Evolutionary conservation across 1,140 invertebrate genomes (phyloP).

Genomic region (Eulimnadia texana): DNA sequence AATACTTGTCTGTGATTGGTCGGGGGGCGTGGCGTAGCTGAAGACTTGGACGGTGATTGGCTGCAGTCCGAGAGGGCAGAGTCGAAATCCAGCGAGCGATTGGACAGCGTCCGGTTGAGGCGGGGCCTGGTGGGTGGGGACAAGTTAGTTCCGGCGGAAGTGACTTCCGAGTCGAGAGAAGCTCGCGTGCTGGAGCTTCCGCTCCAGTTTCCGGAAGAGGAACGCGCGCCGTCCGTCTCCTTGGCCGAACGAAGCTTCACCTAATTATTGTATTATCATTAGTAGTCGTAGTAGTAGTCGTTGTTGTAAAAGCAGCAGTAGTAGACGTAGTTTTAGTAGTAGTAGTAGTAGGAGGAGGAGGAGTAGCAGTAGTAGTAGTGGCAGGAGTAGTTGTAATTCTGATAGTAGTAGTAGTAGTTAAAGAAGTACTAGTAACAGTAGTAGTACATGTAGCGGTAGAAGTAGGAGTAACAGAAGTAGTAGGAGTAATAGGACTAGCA

Average conservation of each 20-base stretch:
- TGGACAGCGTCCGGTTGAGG: slow-evolving; percentile 2
- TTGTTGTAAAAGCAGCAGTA: too few species aligned
- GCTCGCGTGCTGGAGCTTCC: slow-evolving; percentile 59
- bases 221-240: slow-evolving; percentile 55
- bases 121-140: slow-evolving; percentile 19
- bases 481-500: too few species aligned
- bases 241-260: slow-evolving; percentile 52
- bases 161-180: slow-evolving; percentile 37
- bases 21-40: slow-evolving; percentile 18
- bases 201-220: slow-evolving; percentile 86
- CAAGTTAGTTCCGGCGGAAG: slow-evolving; percentile 37
- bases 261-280: background rate
- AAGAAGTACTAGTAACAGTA: too few species aligned
- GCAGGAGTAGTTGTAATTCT: too few species aligned
- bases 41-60: background rate
- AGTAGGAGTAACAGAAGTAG: too few species aligned
- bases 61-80: slow-evolving; percentile 21
- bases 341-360: too few species aligned
- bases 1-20: slow-evolving; percentile 27
- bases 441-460: too few species aligned
- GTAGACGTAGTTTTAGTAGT: too few species aligned
- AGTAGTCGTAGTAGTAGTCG: too few species aligned
- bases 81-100: slow-evolving; percentile 12
- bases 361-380: too few species aligned
- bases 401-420: too few species aligned